Base-by-base conservation (phyloP, 2,888 invertebrate genomes). In the Lottia scabra region DNA sequence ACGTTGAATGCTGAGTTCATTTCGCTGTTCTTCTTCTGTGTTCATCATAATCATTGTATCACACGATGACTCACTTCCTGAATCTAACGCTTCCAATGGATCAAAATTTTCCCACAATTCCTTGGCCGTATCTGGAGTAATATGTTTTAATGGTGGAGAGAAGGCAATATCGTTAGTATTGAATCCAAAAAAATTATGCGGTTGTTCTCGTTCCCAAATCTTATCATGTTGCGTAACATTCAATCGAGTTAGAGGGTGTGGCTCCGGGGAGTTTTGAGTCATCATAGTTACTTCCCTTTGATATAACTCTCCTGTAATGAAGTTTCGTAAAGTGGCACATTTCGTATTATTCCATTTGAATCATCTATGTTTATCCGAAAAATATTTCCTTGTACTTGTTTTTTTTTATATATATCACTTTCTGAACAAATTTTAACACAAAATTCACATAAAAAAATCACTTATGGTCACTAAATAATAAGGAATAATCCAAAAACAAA, bases 21-120 rank as follows among this genome's bases (percentile, higher is more conserved):
- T 82, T 48, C 73, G 70, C 64, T 76, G 67, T 67, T 80, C 80
- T 70, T 84, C 83, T 27, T 79, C 84, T 1, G 81, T 81, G 19
- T 81, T 82, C 81, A 82, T 82, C 82, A 82, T 82, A 19, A 81
- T 82, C 82, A 82, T 84, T 2, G 80, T 81, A 71, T 81, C 82
- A 1, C 80, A 80, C 19, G 80, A 81, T 0, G 82, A 81, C 69
- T 80, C 82, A 76, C 82, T 83, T 0, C 75, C 79, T 3, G 81
- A 81, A 69, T 83, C 83, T 63, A 83, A 74, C 12, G 76, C 68
- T 63, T 83, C 83, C n/a, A 81, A 67, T 10, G 80, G 81, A 75
- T 82, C 77, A 67, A 78, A 83, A 56, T 82, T 82, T 65, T 78
- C 75, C 70, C 78, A 75, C 76, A 81, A 72, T 73, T 82, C 81